phyloP scores from a whole-genome alignment of 2,888 invertebrate genomes.

The Cetonia aurata region DNA sequence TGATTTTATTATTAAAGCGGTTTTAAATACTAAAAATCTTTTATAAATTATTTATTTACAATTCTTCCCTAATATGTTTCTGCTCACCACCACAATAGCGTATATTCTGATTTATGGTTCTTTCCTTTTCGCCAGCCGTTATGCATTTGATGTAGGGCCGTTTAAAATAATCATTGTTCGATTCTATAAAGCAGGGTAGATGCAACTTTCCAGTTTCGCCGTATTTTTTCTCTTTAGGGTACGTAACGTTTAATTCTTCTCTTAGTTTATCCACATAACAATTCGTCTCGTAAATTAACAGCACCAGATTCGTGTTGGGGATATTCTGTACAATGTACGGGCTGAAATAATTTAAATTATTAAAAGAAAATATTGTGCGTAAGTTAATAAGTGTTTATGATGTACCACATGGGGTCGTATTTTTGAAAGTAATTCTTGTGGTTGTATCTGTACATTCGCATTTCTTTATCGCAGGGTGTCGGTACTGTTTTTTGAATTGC shows the following conservation, averaged over 20 bases:
- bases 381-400: not conserved
- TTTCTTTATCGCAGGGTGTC: slow-evolving; percentile 86
- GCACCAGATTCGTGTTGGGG: slow-evolving; percentile 79
- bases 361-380: not conserved
- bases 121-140: slow-evolving; percentile 23
- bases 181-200: slow-evolving; percentile 60
- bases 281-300: slow-evolving; percentile 80
- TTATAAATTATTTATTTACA: slow-evolving; percentile 11
- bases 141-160: slow-evolving; percentile 62
- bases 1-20: no score
- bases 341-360: slow-evolving; percentile 58
- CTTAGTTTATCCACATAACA: slow-evolving; percentile 66
- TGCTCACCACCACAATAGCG: slow-evolving; percentile 34
- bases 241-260: slow-evolving; percentile 56
- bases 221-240: slow-evolving; percentile 62
- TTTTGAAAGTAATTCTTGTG: slow-evolving; percentile 28
- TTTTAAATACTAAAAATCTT: not conserved
- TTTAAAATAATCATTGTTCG: slow-evolving; percentile 62
- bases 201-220: slow-evolving; percentile 44
- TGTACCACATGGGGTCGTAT: slow-evolving; percentile 47
- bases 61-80: slow-evolving; percentile 38
- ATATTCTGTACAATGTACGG: slow-evolving; percentile 82
- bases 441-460: slow-evolving; percentile 61
- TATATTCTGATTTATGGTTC: slow-evolving; percentile 13
- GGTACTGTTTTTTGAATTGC: slow-evolving; percentile 75